A percentile compares a stretch with the other conserved stretches of the same genome.
phyloP scores from a whole-genome alignment of 2,888 invertebrate genomes.

The Sclerodermus sp. region DNA sequence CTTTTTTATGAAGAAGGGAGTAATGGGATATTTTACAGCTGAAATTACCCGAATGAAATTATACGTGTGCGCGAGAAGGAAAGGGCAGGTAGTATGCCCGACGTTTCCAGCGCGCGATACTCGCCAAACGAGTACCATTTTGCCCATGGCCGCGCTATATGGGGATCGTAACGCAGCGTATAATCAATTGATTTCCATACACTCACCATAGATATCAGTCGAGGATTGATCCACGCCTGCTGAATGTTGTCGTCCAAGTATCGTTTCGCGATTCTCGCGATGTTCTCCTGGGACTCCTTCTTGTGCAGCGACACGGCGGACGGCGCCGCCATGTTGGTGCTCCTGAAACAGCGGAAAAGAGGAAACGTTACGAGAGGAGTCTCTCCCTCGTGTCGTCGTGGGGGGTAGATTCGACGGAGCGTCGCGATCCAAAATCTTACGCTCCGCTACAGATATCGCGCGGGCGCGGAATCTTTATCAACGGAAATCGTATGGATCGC shows the following conservation, averaged over 20 bases:
- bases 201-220: slow-evolving; percentile 63
- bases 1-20: background rate
- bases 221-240: slow-evolving; percentile 64
- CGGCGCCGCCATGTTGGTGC: slow-evolving; percentile 43
- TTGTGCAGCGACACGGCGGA: slow-evolving; percentile 42
- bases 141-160: background rate
- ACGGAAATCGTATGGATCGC: too few species aligned
- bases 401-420: too few species aligned
- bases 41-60: slow-evolving; percentile 18
- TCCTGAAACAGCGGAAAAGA: slow-evolving; percentile 48
- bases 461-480: too few species aligned
- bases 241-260: slow-evolving; percentile 64
- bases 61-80: background rate
- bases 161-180: slow-evolving; percentile 16
- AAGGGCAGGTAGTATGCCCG: background rate
- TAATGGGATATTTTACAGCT: background rate
- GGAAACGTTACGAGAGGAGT: too few species aligned
- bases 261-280: slow-evolving; percentile 60
- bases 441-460: too few species aligned
- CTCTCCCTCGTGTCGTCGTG: too few species aligned
- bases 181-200: slow-evolving; percentile 33
- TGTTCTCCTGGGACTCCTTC: slow-evolving; percentile 55
- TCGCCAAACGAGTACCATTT: background rate
- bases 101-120: background rate
- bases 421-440: too few species aligned